Evolutionary conservation across 2,888 invertebrate genomes (phyloP).

Genomic region (Ennomos erosarius): DNA sequence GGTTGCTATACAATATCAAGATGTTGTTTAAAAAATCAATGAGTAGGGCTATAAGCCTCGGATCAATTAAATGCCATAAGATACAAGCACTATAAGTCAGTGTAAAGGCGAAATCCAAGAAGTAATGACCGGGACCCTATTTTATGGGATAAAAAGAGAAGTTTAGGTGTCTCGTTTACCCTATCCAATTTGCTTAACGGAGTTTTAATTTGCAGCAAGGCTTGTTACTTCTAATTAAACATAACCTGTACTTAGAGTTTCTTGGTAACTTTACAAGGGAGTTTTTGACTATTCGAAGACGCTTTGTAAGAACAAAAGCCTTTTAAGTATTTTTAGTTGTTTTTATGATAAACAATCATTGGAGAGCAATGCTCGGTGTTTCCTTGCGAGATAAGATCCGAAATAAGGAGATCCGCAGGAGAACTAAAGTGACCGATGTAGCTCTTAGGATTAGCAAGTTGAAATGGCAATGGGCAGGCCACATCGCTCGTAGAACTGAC

Average conservation of each 20-base stretch:
- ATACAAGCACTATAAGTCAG: constrained; percentile 74
- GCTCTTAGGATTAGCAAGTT: too few species aligned
- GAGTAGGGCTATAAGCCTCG: constrained; percentile 54
- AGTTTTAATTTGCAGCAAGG: constrained; percentile 51
- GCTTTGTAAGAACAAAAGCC: too few species aligned
- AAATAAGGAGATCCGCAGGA: too few species aligned
- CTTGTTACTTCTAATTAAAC: constrained; percentile 42
- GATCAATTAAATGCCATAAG: constrained; percentile 77
- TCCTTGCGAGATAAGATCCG: too few species aligned
- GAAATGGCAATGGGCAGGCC: too few species aligned
- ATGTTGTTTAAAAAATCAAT: constrained; percentile 35
- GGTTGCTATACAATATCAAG: constrained; percentile 34
- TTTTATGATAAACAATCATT: too few species aligned
- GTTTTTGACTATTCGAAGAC: too few species aligned
- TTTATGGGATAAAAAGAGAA: constrained; percentile 64
- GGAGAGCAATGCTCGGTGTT: too few species aligned
- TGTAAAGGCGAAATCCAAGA: constrained; percentile 71
- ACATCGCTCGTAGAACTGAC: too few species aligned
- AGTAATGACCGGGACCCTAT: constrained; percentile 67
- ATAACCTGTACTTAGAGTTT: constrained; percentile 19
- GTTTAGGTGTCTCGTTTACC: constrained; percentile 49
- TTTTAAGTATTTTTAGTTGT: too few species aligned
- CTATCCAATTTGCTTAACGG: constrained; percentile 57
- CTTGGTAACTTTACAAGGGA: background rate
- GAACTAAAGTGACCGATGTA: too few species aligned